Evolutionary conservation across 2,113 vertebrate genomes (phyloP), one percentile per base, ranked within the genome.

Genomic region (Piliocolobus tephrosceles): DNA sequence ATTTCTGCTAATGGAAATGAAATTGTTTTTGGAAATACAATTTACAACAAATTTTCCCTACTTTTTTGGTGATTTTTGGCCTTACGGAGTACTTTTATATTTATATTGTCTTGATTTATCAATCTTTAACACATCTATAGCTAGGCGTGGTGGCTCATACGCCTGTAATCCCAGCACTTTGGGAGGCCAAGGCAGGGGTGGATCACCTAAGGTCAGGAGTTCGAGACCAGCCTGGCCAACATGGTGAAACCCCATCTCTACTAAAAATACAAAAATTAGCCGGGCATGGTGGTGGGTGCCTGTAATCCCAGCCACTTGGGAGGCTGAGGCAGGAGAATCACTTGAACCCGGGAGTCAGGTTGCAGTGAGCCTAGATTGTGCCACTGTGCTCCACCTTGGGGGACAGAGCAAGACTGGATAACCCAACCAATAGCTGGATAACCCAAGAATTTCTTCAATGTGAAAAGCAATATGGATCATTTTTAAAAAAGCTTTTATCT

Each of bases 1-100:
- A 82, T 68, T 94, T 92, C 88, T 90, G 52, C 47, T 95, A 55
- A 70, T 5, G 14, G 75, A 76, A 91, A 76, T 47, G 40, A 82
- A 16, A 47, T 84, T 20, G 7, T 82, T 91, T 6, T 27, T 22
- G 58, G 10, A 87, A 25, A 27, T 81, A 52, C 10, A 57, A 17
- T 22, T 68, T 92, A 23, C 22, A 45, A 30, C 68, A 38, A 11
- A 66, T 76, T 85, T 45, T 30, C 1, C 16, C 12, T 76, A 66
- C 90, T 72, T 90, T 45, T 92, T 55, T 35, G 47, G 17, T 90
- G 35, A 5, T 40, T 88, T 55, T 95, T 80, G 76, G 38, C 20
- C 47, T 85, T 94, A 47, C 12, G 52, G n/a, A 88, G 25, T 78
- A 32, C 64, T 93, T 90, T 55, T 82, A 23, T 88, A 40, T 45